These are phyloP conservation scores for Marisa cornuarietis DNA, from an alignment of 1,140 invertebrate species.

Conservation along the genomic window DNA sequence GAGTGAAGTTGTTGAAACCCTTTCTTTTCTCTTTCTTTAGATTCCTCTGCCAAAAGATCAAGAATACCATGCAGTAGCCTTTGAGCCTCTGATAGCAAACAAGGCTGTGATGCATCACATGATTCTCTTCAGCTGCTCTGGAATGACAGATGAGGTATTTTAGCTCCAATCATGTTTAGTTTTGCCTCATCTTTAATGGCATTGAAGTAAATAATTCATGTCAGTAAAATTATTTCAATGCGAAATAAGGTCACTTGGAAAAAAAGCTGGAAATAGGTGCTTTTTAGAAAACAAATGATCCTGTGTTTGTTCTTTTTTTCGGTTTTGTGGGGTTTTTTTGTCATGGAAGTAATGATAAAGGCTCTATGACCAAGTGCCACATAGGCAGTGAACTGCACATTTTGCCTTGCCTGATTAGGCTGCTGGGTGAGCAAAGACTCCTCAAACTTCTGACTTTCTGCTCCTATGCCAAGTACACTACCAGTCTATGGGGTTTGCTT, in stretches of 20 bases:
- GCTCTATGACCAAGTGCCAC: too few relatives aligned
- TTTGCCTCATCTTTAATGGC: neutral
- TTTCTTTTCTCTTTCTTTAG: neutral
- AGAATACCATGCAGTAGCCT: constrained; percentile 41
- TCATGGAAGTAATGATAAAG: too few relatives aligned
- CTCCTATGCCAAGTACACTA: too few relatives aligned
- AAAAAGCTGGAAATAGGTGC: neutral
- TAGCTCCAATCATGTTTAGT: too few relatives aligned
- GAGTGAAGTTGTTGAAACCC: neutral
- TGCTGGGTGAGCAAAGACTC: too few relatives aligned
- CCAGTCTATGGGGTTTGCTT: too few relatives aligned
- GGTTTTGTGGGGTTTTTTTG: too few relatives aligned
- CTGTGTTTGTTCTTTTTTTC: neutral
- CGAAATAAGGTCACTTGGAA: too few relatives aligned
- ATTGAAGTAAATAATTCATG: too few relatives aligned
- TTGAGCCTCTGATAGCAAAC: constrained; percentile 37
- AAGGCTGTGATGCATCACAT: constrained; percentile 45
- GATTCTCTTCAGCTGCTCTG: constrained; percentile 38
- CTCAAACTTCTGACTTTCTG: too few relatives aligned
- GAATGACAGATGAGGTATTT: neutral
- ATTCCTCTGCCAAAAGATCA: constrained; percentile 14
- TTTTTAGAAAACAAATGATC: neutral
- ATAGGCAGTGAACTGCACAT: too few relatives aligned
- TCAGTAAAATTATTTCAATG: neutral
- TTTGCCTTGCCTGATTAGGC: too few relatives aligned